These are phyloP conservation scores for Operophtera brumata DNA, from an alignment of 2,888 invertebrate genomes.

Conservation along the genomic window DNA sequence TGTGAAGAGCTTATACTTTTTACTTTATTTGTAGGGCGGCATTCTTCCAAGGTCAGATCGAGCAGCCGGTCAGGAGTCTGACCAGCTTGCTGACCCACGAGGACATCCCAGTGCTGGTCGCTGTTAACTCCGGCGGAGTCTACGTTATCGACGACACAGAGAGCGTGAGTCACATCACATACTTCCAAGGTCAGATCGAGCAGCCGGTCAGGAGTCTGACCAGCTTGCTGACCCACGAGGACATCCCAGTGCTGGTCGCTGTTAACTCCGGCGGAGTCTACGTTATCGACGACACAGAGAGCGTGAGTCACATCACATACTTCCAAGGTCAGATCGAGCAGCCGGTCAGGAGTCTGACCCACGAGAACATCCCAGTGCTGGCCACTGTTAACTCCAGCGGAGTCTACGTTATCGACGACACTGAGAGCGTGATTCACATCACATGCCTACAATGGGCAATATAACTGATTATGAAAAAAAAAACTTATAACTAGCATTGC, in stretches of 20 bases:
- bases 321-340: slow-evolving; percentile 97
- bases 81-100: slow-evolving; percentile 92
- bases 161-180: slow-evolving; percentile 90
- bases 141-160: slow-evolving; percentile 92
- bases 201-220: slow-evolving; percentile 93
- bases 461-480: too few species aligned
- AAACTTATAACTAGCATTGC: too few species aligned
- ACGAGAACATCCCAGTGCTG: slow-evolving; percentile 92
- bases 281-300: slow-evolving; percentile 91
- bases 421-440: slow-evolving; percentile 89
- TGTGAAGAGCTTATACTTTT: too few species aligned
- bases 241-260: slow-evolving; percentile 93
- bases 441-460: slow-evolving; percentile 97
- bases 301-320: slow-evolving; percentile 91
- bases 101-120: slow-evolving; percentile 92
- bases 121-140: slow-evolving; percentile 91
- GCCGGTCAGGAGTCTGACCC: slow-evolving; percentile 91
- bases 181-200: slow-evolving; percentile 97
- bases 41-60: slow-evolving; percentile 97
- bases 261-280: slow-evolving; percentile 92
- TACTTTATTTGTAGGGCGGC: slow-evolving; percentile 88
- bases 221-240: slow-evolving; percentile 91
- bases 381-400: slow-evolving; percentile 93
- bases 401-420: slow-evolving; percentile 91
- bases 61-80: slow-evolving; percentile 92